Base-by-base conservation (phyloP, 2,113 vertebrate genomes). In the Cichladusa arquata region DNA sequence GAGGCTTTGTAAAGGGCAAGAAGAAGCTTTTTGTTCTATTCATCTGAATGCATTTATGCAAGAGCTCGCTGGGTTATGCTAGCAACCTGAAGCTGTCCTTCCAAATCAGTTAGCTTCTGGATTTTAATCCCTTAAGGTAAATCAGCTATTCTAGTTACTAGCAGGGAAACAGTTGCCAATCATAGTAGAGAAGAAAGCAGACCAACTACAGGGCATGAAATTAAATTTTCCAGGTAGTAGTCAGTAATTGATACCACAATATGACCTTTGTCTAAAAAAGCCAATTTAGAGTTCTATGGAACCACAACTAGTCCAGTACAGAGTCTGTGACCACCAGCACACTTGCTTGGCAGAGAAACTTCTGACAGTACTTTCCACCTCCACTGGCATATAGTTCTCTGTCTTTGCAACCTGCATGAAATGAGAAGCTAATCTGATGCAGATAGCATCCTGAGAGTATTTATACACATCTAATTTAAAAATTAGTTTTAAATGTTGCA, bases 201-300 rank as follows among this genome's bases (percentile, higher is more conserved):
- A 96, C 93, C 97, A 87, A 88, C 96, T 96, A 89, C 86, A 69
- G 90, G 82, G 97, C 97, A 97, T 97, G 96, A 98, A 98, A 98
- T 98, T 97, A 96, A 97, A 97, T 96, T 98, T 98, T 98, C 95
- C 96, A 97, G 97, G 96, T 97, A 97, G 96, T 94, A 96, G 91
- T 88, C 92, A 96, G 97, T 98, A 98, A 98, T 97, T 97, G 97
- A 97, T 96, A 97, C 96, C 67, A 33, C 73, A 78, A 82, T 72
- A 78, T 97, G 97, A 97, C 97, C 97, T 97, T 94, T 97, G 93
- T 95, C 92, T 84, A 34, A 29, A 58, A 84, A 85, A 86, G 91
- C 66, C 94, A 85, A 79, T 97, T 97, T 94, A 86, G 90, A 89
- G 72, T 70, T 9, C 5, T 31, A 11, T 53, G 58, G 51, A 93